Percentiles rank a stretch among this genome's conserved stretches.
Conservation (phyloP, 1,140 invertebrate genomes). For the Drosophila nannoptera region DNA sequence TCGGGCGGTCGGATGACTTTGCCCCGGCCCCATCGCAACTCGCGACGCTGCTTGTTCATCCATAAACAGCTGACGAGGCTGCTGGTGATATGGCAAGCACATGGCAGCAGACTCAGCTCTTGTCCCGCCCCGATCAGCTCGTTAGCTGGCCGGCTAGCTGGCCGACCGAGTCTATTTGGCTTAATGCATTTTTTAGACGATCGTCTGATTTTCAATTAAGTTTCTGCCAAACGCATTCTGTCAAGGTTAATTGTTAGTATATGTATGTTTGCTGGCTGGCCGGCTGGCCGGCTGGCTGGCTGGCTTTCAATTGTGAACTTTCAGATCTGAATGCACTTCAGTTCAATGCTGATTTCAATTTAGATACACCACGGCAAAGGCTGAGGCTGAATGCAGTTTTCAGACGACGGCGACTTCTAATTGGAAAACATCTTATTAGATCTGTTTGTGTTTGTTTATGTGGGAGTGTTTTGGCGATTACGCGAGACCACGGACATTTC, state of each 20-base stretch:
- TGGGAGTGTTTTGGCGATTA: constrained; percentile 2
- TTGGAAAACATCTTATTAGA: too few relatives aligned
- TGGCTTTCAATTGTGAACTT: constrained; percentile 33
- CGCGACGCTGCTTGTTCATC: not conserved
- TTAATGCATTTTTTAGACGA: constrained; percentile 61
- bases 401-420: too few relatives aligned
- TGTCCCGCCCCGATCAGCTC: constrained; percentile 32
- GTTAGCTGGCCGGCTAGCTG: constrained; percentile 38
- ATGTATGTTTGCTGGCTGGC: constrained; percentile 24
- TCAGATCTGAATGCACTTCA: constrained; percentile 64
- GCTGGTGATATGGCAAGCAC: constrained; percentile 50
- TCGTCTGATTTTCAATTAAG: constrained; percentile 65
- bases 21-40: not conserved
- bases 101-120: constrained; percentile 48
- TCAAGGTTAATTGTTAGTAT: constrained; percentile 60
- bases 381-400: too few relatives aligned
- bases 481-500: constrained; percentile 33
- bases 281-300: too few relatives aligned
- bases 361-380: constrained; percentile 53
- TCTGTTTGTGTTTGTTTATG: not conserved
- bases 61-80: constrained; percentile 43
- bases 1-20: not conserved
- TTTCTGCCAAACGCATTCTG: constrained; percentile 58
- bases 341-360: constrained; percentile 69
- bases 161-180: constrained; percentile 40